Conservation (phyloP, 2,797 vertebrate species). For the Lagodon rhomboides region DNA sequence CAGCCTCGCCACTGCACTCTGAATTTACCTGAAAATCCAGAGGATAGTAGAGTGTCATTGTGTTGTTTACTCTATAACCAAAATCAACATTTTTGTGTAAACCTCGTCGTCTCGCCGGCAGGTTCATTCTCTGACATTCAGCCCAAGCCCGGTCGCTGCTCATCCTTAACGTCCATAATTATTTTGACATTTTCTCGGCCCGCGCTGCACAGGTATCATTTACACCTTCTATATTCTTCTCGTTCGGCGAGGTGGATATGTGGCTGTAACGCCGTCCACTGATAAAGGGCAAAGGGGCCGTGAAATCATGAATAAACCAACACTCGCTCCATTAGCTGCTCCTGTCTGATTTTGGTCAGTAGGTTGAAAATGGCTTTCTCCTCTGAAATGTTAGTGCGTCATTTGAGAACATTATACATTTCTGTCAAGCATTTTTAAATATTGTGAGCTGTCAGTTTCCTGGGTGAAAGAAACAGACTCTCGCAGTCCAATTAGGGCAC, state of each 20-base stretch:
- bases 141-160: background rate
- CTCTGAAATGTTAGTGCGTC: constrained; percentile 1
- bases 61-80: constrained; percentile 6
- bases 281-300: constrained; percentile 37
- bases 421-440: background rate
- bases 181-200: constrained; percentile 60
- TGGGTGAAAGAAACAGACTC: background rate
- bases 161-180: constrained; percentile 42
- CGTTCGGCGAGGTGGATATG: constrained; percentile 1
- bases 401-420: constrained; percentile 3
- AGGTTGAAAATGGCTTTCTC: background rate
- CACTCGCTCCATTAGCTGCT: background rate
- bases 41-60: background rate
- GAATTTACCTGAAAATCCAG: background rate
- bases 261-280: constrained; percentile 3
- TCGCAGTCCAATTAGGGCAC: background rate
- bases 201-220: constrained; percentile 10
- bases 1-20: background rate
- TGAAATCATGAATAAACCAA: constrained; percentile 37
- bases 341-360: background rate
- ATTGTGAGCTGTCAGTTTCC: background rate
- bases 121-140: constrained; percentile 39
- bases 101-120: background rate
- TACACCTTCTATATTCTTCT: constrained; percentile 1
- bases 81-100: background rate